A percentile compares a stretch with the other conserved stretches of the same genome.
Conservation (phyloP, 2,113 vertebrate species). For the Gallinago media region DNA sequence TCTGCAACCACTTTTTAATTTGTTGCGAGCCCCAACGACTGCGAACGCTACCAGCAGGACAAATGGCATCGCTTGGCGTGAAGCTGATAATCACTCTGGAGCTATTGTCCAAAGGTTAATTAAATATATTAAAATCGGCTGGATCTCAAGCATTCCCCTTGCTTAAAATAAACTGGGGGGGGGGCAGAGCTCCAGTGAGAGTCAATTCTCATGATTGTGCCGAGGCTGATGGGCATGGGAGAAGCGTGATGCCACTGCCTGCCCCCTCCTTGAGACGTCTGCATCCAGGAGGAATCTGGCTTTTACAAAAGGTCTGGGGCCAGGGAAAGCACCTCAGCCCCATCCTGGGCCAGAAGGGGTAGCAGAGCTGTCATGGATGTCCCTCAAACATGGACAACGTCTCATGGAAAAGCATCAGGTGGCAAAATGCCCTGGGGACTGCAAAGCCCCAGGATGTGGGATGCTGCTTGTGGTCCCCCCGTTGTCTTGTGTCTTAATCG, state of each 20-base stretch:
- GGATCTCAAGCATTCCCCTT: neutral
- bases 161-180: neutral
- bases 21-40: neutral
- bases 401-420: neutral
- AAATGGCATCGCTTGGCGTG: neutral
- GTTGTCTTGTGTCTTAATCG: no score
- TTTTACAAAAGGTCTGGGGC: neutral
- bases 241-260: neutral
- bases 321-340: neutral
- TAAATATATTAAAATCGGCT: neutral
- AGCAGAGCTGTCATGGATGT: neutral
- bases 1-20: neutral
- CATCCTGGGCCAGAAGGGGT: accelerated
- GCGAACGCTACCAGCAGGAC: neutral
- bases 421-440: neutral
- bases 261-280: neutral
- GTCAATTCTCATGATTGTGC: neutral
- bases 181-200: neutral
- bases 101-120: neutral
- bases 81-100: neutral
- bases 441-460: neutral
- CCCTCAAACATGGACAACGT: neutral
- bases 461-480: neutral
- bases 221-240: neutral
- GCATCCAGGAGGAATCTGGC: neutral